Conservation (phyloP, 2,113 vertebrate genomes). For the Mormoops blainvillei region DNA sequence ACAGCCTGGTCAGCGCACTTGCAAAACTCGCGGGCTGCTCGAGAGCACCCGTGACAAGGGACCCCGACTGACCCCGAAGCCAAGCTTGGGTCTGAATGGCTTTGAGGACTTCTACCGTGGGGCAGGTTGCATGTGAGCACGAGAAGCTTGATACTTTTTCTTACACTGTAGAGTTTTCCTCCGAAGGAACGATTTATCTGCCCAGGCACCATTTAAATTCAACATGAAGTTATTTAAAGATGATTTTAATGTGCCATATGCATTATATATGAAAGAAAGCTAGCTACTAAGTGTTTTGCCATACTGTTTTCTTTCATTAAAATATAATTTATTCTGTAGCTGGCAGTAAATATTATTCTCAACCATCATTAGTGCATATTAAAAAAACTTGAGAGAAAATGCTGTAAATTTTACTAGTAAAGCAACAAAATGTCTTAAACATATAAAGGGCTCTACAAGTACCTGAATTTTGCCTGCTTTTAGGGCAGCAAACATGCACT, state of each 20-base stretch:
- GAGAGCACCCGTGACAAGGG: not conserved
- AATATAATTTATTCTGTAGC: not conserved
- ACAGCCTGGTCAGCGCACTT: not conserved
- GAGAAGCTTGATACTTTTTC: not conserved
- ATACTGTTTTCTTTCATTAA: not conserved
- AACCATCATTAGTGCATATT: not conserved
- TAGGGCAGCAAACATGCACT: conserved; percentile 97
- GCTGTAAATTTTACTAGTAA: not conserved
- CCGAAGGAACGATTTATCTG: not conserved
- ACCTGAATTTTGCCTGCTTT: conserved; percentile 96
- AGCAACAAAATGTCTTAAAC: not conserved
- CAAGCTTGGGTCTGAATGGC: no score
- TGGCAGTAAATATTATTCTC: not conserved
- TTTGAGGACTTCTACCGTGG: not conserved
- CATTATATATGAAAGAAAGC: not conserved
- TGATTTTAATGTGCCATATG: not conserved
- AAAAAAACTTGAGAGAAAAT: not conserved
- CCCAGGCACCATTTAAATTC: not conserved
- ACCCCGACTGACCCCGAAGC: not conserved
- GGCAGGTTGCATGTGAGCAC: not conserved
- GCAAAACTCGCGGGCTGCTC: not conserved
- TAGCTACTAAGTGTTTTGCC: not conserved
- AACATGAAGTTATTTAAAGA: not conserved
- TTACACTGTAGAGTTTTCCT: not conserved
- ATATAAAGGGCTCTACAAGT: not conserved